A percentile compares a stretch with the other conserved stretches of the same genome.
These are phyloP conservation scores for Pterocles gutturalis DNA, from an alignment of 2,113 vertebrate genomes.

Conservation along the genomic window DNA sequence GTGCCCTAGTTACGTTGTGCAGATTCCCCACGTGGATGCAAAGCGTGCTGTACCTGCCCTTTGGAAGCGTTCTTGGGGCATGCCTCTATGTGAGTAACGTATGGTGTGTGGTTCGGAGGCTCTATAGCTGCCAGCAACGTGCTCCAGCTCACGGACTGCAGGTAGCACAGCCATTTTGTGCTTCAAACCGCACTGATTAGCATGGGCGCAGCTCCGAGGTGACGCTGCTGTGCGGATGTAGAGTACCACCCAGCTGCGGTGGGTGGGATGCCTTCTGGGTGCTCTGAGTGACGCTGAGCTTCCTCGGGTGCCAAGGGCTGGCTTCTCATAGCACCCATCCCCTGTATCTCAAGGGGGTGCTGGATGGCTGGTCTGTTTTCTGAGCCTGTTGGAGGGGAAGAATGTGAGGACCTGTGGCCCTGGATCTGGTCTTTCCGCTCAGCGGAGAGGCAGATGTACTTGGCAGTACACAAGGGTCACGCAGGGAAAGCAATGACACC, in stretches of 20 bases:
- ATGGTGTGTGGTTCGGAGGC: accelerated
- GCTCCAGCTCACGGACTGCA: neutral
- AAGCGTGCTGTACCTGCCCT: neutral
- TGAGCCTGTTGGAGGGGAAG: neutral
- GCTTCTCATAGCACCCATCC: neutral
- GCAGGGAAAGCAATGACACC: neutral
- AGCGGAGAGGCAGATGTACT: neutral
- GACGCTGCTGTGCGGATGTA: accelerated
- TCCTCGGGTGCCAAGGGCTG: neutral
- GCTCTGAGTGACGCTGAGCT: neutral
- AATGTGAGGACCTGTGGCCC: neutral
- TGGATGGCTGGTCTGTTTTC: neutral
- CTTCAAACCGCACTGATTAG: accelerated
- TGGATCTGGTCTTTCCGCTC: neutral
- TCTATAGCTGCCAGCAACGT: neutral
- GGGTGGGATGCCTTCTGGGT: neutral
- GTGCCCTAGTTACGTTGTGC: neutral
- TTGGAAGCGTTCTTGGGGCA: neutral
- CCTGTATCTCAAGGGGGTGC: neutral
- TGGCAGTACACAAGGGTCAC: neutral
- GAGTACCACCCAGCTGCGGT: neutral
- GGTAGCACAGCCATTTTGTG: neutral
- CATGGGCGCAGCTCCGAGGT: accelerated
- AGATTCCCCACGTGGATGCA: neutral
- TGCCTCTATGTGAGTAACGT: neutral